Evolutionary conservation across 1,140 invertebrate genomes (phyloP), one percentile per base, ranked within the genome.

Genomic region (Orussus abietinus): DNA sequence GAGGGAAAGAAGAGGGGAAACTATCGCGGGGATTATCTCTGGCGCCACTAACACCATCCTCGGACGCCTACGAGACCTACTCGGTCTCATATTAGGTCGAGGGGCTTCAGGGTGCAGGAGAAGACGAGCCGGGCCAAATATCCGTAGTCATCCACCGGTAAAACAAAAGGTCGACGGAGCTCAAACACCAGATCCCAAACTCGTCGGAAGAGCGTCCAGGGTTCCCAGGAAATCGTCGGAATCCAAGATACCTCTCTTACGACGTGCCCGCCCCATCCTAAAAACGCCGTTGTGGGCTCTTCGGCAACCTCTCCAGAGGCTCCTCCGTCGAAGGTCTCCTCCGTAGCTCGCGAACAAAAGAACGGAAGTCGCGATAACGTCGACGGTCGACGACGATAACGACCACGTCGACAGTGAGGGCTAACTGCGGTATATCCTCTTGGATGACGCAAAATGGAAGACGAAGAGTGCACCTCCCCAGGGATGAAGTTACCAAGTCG

Each of bases 401-500:
- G 2, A 37, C 3, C 10, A 25, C 22, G n/a, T 7, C 22, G 22
- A 25, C 22, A 25, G 22, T 7, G 6, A 25, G n/a, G 22, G 22
- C 35, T 9, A 19, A 33, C n/a, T 25, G 34, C 13, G 37, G 36
- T 13, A 28, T 18, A 29, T 34, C 26, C 15, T 33, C 21, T n/a
- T n/a, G n/a, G n/a, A n/a, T n/a, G n/a, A n/a, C n/a, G n/a, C n/a
- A n/a, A n/a, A n/a, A n/a, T n/a, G n/a, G n/a, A n/a, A n/a, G 6
- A 25, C 6, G n/a, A 25, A 25, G n/a, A n/a, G n/a, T 37, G 55
- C 55, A 55, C 45, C 57, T 55, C 54, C 58, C 50, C 53, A 45
- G 56, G 54, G 56, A 67, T 68, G 58, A 70, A 69, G 69, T 69
- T 69, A 68, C 61, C 58, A 61, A 66, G 59, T 43, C 63, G 61